These are phyloP conservation scores for Lates japonicus DNA, from an alignment of 2,797 vertebrate genomes.

Conservation along the genomic window DNA sequence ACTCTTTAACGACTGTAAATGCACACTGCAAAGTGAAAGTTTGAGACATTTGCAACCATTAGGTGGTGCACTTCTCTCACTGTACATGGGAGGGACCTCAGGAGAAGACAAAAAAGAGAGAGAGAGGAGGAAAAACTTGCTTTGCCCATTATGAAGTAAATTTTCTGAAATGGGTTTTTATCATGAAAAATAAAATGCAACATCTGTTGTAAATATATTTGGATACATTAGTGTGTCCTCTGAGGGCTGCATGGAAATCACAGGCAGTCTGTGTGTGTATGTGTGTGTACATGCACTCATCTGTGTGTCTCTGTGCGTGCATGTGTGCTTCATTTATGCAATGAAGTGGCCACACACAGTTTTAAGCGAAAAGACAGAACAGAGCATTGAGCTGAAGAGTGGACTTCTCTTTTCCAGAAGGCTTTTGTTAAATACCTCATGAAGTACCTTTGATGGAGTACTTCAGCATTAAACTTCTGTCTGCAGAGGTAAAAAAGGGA, in stretches of 20 bases:
- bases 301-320: slow-evolving; percentile 13
- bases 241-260: slow-evolving; percentile 79
- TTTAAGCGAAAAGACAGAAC: slow-evolving; percentile 44
- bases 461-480: slow-evolving; percentile 58
- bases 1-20: slow-evolving; percentile 16
- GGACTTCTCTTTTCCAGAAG: slow-evolving; percentile 62
- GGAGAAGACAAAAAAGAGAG: slow-evolving; percentile 63
- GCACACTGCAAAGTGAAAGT: slow-evolving; percentile 16
- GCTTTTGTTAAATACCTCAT: slow-evolving; percentile 65
- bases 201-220: slow-evolving; percentile 92
- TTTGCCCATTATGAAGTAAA: slow-evolving; percentile 85
- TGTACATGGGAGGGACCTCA: slow-evolving; percentile 60
- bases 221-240: slow-evolving; percentile 89
- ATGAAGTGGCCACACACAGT: slow-evolving; percentile 66
- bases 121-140: slow-evolving; percentile 67
- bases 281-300: slow-evolving; percentile 15
- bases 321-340: slow-evolving; percentile 52
- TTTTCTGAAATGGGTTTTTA: slow-evolving; percentile 88
- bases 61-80: slow-evolving; percentile 89
- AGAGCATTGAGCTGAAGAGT: slow-evolving; percentile 50
- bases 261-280: slow-evolving; percentile 51
- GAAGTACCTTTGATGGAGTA: slow-evolving; percentile 63
- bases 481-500: slow-evolving; percentile 31
- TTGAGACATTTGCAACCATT: slow-evolving; percentile 75
- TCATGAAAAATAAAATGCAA: slow-evolving; percentile 91